Evolutionary conservation across 1,140 invertebrate species (phyloP).

Genomic region (Zaprionus taronus): DNA sequence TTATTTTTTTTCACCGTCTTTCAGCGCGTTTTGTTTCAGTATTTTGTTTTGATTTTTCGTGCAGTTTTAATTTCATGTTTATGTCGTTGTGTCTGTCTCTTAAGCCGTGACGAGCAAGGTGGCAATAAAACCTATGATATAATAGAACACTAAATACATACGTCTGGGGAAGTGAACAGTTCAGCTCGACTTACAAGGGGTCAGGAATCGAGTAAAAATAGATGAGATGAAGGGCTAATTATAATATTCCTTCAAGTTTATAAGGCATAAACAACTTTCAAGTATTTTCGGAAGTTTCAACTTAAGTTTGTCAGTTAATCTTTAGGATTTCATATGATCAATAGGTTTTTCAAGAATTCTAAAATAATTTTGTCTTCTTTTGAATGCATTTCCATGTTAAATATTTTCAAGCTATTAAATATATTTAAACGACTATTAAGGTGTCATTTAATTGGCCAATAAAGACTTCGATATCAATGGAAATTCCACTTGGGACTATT

Average conservation of each 20-base stretch:
- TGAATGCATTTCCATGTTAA: too few relatives aligned
- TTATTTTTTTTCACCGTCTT: conserved; percentile 49
- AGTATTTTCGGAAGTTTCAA: background rate
- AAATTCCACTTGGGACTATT: background rate
- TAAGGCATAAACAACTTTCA: background rate
- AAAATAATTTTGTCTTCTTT: background rate
- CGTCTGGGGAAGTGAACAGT: background rate
- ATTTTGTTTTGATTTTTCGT: conserved; percentile 32
- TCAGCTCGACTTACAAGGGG: background rate
- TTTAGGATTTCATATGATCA: background rate
- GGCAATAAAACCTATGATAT: conserved; percentile 25
- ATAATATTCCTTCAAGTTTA: background rate
- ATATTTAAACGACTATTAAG: background rate
- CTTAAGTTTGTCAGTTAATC: background rate
- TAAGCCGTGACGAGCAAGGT: conserved; percentile 37
- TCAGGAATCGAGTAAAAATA: background rate
- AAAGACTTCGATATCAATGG: background rate
- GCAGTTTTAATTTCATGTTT: conserved; percentile 70
- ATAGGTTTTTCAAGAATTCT: background rate
- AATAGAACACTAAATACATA: conserved; percentile 1
- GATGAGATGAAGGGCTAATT: background rate
- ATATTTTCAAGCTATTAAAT: background rate
- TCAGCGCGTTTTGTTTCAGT: conserved; percentile 29
- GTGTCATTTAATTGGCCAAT: background rate
- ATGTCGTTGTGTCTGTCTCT: background rate